Base-by-base conservation (phyloP, 2,888 invertebrate genomes). In the Willowsia nigromaculata region DNA sequence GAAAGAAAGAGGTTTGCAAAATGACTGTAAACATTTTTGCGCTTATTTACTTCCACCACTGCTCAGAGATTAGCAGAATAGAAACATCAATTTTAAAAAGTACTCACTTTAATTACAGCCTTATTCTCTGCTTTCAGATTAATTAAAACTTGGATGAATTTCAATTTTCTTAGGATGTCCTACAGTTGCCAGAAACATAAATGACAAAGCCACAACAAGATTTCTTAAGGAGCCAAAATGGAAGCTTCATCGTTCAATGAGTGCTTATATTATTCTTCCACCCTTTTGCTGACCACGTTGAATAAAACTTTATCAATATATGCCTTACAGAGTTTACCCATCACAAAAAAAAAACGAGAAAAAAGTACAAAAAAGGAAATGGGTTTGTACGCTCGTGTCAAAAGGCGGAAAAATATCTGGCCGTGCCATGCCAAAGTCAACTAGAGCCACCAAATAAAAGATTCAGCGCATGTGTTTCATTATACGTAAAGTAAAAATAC, bases 331-430 rank as follows among this genome's bases (percentile, higher is more conserved):
- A n/a, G 43, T 40, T 30, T 62, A 81, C 27, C 27, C 30, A n/a
- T 40, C 76, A 80, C 40, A 15, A 43, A 62, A 30, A 30, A 33
- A n/a, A n/a, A n/a, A n/a, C n/a, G n/a, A n/a, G 15, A 65, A 65
- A 65, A 65, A 30, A 3, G 33, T 65, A 83, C 83, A 83, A 68
- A 65, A 68, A 83, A 83, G 83, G 68, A 83, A 65, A 62, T 83
- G 83, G 65, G 65, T 83, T 68, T 83, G 65, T 43, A 27, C 83
- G 33, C 37, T 47, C 27, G 43, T 40, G 13, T 18, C 62, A 62
- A 62, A 82, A n/a, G 47, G 37, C 18, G 1, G 15, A 62, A 68
- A 83, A 83, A 47, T 65, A 82, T n/a, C 40, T 9, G 65, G n/a
- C 13, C 11, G n/a, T 33, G 27, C n/a, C 65, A 33, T 33, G 65